phyloP scores from a whole-genome alignment of 2,113 vertebrate genomes.

The Lontra canadensis region DNA sequence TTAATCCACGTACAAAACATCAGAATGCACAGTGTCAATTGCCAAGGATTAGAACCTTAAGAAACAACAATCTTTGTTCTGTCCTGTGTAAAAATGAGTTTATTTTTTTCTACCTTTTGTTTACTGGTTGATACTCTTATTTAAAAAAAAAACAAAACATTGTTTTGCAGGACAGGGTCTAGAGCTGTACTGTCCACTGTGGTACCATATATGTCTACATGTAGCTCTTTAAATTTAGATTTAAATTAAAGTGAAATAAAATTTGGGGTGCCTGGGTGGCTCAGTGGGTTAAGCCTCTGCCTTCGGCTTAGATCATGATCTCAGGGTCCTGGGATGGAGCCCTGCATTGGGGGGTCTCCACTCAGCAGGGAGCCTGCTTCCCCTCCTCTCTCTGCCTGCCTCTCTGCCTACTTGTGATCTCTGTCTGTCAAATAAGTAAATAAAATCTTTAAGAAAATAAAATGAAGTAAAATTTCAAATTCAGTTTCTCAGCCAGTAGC shows the following conservation, averaged over 20 bases:
- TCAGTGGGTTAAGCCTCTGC: too few species aligned
- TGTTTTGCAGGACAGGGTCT: not conserved
- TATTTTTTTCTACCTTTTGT: not conserved
- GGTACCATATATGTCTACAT: not conserved
- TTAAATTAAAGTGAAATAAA: conserved; percentile 30
- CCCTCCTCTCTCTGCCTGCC: too few species aligned
- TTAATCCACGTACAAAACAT: not conserved
- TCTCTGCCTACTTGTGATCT: too few species aligned
- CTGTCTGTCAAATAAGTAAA: too few species aligned
- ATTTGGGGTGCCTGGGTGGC: not conserved
- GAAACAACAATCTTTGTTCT: not conserved
- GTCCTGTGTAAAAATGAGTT: not conserved
- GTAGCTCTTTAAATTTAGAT: not conserved
- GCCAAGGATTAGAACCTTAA: not conserved
- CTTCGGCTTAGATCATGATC: too few species aligned
- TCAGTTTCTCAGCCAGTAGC: not conserved
- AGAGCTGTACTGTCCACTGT: not conserved
- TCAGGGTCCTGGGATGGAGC: too few species aligned
- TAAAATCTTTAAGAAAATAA: not conserved
- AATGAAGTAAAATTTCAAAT: not conserved
- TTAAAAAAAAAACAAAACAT: not conserved
- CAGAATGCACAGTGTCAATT: not conserved
- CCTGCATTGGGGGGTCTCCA: too few species aligned
- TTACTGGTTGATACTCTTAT: not conserved
- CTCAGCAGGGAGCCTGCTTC: too few species aligned